These are phyloP conservation scores for Karalla daura DNA, from an alignment of 2,797 vertebrate species.

Conservation along the genomic window DNA sequence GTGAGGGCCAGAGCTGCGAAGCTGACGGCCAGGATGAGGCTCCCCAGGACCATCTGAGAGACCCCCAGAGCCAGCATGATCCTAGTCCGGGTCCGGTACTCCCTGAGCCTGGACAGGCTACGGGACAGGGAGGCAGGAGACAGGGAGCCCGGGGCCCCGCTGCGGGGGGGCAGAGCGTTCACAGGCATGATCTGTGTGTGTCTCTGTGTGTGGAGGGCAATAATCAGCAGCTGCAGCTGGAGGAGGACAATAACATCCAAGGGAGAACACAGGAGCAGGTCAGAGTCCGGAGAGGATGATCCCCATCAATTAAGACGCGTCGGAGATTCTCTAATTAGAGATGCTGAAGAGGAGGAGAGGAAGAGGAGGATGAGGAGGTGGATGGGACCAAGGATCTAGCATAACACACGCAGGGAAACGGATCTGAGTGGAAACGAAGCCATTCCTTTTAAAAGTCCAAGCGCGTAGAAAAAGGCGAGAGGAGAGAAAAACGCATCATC, in stretches of 20 bases:
- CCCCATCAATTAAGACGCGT: conserved; percentile 61
- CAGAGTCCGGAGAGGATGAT: conserved; percentile 37
- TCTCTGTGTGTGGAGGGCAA: too few species aligned
- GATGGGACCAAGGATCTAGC: conserved; percentile 35
- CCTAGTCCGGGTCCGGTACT: conserved; percentile 91
- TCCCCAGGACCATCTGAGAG: conserved; percentile 96
- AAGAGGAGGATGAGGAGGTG: conserved; percentile 38
- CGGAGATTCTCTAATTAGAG: conserved; percentile 56
- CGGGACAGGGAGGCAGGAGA: conserved; percentile 90
- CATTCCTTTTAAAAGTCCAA: conserved; percentile 69
- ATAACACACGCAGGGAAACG: neutral
- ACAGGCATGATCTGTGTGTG: too few species aligned
- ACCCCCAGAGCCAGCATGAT: conserved; percentile 95
- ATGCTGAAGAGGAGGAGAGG: conserved; percentile 37
- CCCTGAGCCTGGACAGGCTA: conserved; percentile 91
- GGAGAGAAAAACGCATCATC: conserved; percentile 42
- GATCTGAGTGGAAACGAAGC: conserved; percentile 25
- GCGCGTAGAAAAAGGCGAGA: conserved; percentile 7
- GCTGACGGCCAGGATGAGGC: conserved; percentile 96
- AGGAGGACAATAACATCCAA: too few species aligned
- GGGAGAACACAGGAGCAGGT: too few species aligned
- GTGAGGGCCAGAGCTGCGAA: conserved; percentile 97
- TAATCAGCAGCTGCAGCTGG: conserved; percentile 8
- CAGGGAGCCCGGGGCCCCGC: conserved; percentile 81
- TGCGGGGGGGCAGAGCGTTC: conserved; percentile 82